A percentile compares a stretch with the other conserved stretches of the same genome.
phyloP scores from a whole-genome alignment of 2,113 vertebrate species.

The Campylomormyrus tamandua region DNA sequence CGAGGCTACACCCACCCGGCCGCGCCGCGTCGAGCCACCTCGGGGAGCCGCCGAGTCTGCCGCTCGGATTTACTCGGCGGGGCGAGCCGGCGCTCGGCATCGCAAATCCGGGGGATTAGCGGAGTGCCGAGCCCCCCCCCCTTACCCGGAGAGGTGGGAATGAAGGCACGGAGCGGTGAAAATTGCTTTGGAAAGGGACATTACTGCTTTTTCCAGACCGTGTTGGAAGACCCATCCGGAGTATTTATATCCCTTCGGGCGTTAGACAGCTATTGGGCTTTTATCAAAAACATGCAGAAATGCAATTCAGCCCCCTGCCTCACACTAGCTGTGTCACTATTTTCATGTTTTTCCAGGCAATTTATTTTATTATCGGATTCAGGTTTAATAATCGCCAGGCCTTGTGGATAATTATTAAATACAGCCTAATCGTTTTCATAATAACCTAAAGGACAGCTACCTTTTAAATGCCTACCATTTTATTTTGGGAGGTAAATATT shows the following conservation, averaged over 20 bases:
- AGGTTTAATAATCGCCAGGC: neutral
- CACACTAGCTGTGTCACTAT: neutral
- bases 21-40: neutral
- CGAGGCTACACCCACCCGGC: neutral
- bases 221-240: neutral
- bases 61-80: neutral
- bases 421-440: neutral
- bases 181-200: neutral
- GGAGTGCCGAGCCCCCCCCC: neutral
- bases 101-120: neutral
- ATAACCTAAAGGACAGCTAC: neutral
- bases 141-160: constrained; percentile 10
- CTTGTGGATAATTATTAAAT: neutral
- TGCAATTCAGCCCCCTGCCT: neutral
- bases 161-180: neutral
- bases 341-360: neutral
- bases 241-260: neutral
- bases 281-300: neutral
- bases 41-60: neutral
- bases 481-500: neutral
- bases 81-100: neutral
- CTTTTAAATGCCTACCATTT: neutral
- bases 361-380: neutral
- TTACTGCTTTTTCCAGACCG: neutral
- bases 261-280: neutral